Evolutionary conservation across 2,888 invertebrate genomes (phyloP), one percentile per base, ranked within the genome.

Genomic region (Lithophane ornitopus): DNA sequence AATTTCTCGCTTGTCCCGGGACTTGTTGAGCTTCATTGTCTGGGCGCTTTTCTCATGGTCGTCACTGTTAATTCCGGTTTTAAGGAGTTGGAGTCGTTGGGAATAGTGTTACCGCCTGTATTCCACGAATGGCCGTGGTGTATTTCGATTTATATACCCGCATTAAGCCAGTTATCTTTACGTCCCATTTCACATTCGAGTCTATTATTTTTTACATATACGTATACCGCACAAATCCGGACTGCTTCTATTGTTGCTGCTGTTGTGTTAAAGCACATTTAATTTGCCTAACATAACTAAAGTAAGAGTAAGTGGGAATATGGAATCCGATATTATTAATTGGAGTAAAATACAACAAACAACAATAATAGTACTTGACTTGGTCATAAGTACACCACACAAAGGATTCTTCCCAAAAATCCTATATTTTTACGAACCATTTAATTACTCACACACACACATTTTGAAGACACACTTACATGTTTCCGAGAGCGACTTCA

Each of bases 401-500:
- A 28, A 28, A 2, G 2, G 0, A 3, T 34, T 44, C 12, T 19
- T 67, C 66, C 22, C 16, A 11, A 16, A 11, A n/a, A 34, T 34
- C 49, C 34, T 6, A 49, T 34, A 49, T 49, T 28, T 16, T 67
- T 67, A 67, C 11, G 9, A 28, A 28, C 8, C 26, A 46, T 63
- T 19, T 41, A 44, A 44, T 34, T 34, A 46, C n/a, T n/a, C 7
- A 44, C 12, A 41, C 6, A 62, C 12, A 28, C 7, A 26, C 41
- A 19, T 62, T 62, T 70, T 39, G 3, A 14, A 44, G 28, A 34
- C 34, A 65, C 67, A 97, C 98, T 97, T 95, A 98, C 98, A 98
- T 99, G 80, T 98, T 98, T 62, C 99, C 99, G 4, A 99, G 97
- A 1, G 99, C 99, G 7, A 99, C 99, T 92, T 99, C 99, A 92